phyloP scores from a whole-genome alignment of 2,113 vertebrate species.

The human region DNA sequence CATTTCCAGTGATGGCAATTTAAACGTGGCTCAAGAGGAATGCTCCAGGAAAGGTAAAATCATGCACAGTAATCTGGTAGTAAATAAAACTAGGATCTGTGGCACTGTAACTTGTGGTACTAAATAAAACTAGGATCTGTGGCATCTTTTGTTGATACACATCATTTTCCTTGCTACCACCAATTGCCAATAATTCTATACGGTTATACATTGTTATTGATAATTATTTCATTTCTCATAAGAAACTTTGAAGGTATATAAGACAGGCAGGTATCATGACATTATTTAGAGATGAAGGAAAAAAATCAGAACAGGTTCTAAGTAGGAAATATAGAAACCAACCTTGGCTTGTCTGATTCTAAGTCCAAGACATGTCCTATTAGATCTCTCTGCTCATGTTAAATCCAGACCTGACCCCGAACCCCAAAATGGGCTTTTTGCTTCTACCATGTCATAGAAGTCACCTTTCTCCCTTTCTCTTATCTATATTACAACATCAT shows the following conservation, averaged over 20 bases:
- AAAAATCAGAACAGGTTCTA: not conserved
- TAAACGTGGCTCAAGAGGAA: not conserved
- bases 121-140: not conserved
- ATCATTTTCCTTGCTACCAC: not conserved
- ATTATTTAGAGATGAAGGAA: not conserved
- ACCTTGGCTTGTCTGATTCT: not conserved
- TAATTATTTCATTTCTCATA: not conserved
- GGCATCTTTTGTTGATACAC: not conserved
- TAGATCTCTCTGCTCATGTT: not conserved
- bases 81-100: not conserved
- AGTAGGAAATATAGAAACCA: not conserved
- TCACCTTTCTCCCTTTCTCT: not conserved
- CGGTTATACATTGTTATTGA: not conserved
- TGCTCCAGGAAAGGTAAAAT: constrained; percentile 61
- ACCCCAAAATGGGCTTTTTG: not conserved
- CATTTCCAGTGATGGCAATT: not conserved
- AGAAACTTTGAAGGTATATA: not conserved
- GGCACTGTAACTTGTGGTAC: not conserved
- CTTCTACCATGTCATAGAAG: not conserved
- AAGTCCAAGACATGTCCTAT: not conserved
- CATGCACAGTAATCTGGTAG: fast-evolving
- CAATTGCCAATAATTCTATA: not conserved
- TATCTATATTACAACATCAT: not conserved
- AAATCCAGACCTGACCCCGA: not conserved
- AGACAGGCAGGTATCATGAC: not conserved